These are phyloP conservation scores for Agapornis roseicollis DNA, from an alignment of 2,113 vertebrate species.

Conservation along the genomic window DNA sequence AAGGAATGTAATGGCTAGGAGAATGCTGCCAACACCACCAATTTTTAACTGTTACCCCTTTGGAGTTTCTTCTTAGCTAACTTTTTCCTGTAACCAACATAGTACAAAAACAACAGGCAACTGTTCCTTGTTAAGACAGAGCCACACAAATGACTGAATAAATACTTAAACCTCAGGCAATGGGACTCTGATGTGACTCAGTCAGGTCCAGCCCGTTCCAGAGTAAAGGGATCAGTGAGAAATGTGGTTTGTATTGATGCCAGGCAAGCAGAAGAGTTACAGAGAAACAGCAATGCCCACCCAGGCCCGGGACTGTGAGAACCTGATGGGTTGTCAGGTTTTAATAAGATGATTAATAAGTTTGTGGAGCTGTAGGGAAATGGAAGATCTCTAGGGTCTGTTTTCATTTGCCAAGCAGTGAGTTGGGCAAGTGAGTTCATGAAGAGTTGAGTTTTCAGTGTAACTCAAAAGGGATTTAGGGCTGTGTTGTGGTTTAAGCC, in stretches of 20 bases:
- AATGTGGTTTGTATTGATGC: neutral
- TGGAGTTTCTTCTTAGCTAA: neutral
- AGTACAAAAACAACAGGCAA: neutral
- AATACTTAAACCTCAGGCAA: neutral
- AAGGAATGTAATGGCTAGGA: neutral
- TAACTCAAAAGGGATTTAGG: neutral
- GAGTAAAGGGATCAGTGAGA: neutral
- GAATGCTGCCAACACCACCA: neutral
- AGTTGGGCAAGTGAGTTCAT: neutral
- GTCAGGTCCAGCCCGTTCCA: neutral
- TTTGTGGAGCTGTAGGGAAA: neutral
- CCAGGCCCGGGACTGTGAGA: neutral
- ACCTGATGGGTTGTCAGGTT: neutral
- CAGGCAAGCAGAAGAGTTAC: rapidly evolving
- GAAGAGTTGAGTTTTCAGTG: neutral
- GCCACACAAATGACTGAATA: rapidly evolving
- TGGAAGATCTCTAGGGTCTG: neutral
- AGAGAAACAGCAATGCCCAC: neutral
- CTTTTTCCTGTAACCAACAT: neutral
- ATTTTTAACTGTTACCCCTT: neutral
- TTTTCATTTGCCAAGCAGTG: neutral
- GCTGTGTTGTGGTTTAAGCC: no score
- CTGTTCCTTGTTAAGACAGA: neutral
- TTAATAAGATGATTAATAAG: neutral
- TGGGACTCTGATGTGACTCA: neutral